Percentiles rank a stretch among this genome's conserved stretches.
Conservation (phyloP, 1,140 invertebrate species). For the Stegodyphus dumicola region DNA sequence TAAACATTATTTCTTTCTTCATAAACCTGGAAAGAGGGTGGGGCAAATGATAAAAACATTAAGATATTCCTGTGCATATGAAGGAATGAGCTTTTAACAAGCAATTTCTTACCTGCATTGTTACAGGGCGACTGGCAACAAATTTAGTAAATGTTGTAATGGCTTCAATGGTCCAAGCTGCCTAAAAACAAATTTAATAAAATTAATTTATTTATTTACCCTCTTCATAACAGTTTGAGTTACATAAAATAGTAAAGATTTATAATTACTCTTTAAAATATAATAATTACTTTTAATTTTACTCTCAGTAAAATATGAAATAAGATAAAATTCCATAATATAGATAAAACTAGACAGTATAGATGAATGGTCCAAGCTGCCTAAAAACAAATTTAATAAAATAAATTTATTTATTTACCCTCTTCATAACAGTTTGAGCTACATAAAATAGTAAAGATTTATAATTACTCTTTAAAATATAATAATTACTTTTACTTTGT, state of each 20-base stretch:
- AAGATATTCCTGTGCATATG: not conserved
- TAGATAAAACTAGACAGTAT: too few relatives aligned
- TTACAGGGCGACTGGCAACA: conserved; percentile 18
- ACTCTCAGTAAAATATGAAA: too few relatives aligned
- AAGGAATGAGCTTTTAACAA: not conserved
- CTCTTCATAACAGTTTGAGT: too few relatives aligned
- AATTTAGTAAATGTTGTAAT: conserved; percentile 27
- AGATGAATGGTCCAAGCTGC: conserved; percentile 22
- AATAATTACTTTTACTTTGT: too few relatives aligned
- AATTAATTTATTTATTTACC: not conserved
- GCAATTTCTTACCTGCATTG: conserved; percentile 42
- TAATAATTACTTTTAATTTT: too few relatives aligned
- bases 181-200: conserved; percentile 22
- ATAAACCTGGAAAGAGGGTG: conserved; percentile 55
- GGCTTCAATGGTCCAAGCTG: conserved; percentile 22
- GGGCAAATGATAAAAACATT: not conserved
- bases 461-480: too few relatives aligned
- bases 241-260: too few relatives aligned
- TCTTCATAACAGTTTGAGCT: too few relatives aligned
- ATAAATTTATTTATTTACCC: not conserved
- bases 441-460: too few relatives aligned
- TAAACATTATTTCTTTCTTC: conserved; percentile 63
- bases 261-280: too few relatives aligned
- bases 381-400: conserved; percentile 20
- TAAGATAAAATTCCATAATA: too few relatives aligned